Conservation (phyloP, 1,140 invertebrate species). For the Fragariocoptes setiger region DNA sequence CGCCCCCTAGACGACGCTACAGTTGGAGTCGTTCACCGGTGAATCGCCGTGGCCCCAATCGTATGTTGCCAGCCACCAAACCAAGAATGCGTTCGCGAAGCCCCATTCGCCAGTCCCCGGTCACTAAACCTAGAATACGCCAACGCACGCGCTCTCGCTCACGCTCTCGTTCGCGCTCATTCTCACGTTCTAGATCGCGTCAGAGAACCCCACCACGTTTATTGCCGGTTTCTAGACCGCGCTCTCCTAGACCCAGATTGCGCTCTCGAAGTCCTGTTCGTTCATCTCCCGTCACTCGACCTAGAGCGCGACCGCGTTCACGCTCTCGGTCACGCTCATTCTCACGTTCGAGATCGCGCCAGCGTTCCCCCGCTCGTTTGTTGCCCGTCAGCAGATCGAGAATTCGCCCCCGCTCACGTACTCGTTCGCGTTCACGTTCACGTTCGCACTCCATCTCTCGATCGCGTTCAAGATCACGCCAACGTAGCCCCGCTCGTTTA, state of each 20-base stretch:
- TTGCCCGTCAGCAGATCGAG: too few species aligned
- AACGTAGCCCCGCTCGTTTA: not conserved
- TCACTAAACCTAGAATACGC: too few species aligned
- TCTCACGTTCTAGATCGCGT: too few species aligned
- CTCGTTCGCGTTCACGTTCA: too few species aligned
- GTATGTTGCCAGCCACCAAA: not conserved
- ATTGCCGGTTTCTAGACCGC: not conserved
- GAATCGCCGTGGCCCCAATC: not conserved
- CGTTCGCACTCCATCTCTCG: too few species aligned
- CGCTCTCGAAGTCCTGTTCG: not conserved
- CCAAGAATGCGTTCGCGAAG: not conserved
- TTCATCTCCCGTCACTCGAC: too few species aligned
- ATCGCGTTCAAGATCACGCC: not conserved
- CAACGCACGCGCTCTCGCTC: too few species aligned
- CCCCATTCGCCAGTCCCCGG: not conserved
- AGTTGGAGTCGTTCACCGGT: not conserved
- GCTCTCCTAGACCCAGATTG: not conserved
- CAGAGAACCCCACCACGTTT: not conserved
- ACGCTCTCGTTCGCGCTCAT: too few species aligned
- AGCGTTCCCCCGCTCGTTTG: not conserved
- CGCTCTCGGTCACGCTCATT: too few species aligned
- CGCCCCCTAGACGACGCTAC: not conserved
- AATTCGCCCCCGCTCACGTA: too few species aligned
- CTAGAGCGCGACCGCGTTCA: too few species aligned
- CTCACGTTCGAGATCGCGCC: not conserved